phyloP scores from a whole-genome alignment of 2,888 invertebrate species.

The Masnerella sp. region DNA sequence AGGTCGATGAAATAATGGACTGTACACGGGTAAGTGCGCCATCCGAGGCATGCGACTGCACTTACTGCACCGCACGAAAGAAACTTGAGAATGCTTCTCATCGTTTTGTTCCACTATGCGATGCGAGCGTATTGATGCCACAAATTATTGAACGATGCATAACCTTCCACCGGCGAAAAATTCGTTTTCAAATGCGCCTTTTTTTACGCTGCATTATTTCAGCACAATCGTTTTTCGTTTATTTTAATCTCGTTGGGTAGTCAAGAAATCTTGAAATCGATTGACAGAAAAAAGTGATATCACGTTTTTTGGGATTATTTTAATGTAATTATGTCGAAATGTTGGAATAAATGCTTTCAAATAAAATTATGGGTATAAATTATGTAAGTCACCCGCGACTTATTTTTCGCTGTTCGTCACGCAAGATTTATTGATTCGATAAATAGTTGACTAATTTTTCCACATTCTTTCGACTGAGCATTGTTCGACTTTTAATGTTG shows the following conservation, averaged over 20 bases:
- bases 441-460: constrained; percentile 5
- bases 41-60: constrained; percentile 60
- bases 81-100: constrained; percentile 56
- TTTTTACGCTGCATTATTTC: no score
- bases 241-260: no score
- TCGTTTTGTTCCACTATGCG: constrained; percentile 47
- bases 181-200: no score
- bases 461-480: neutral
- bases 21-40: constrained; percentile 54
- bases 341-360: neutral
- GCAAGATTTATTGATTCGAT: constrained; percentile 11
- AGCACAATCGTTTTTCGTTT: no score
- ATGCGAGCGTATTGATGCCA: constrained; percentile 28
- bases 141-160: constrained; percentile 45
- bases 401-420: constrained; percentile 7
- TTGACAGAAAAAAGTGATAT: no score
- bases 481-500: neutral
- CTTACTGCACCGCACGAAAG: constrained; percentile 50
- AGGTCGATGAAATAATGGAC: constrained; percentile 62
- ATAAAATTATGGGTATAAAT: neutral
- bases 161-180: no score
- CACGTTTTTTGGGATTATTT: no score
- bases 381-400: neutral
- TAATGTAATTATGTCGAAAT: no score
- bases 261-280: no score